Evolutionary conservation across 1,140 invertebrate genomes (phyloP).

Genomic region (Tyrophagus putrescentiae): DNA sequence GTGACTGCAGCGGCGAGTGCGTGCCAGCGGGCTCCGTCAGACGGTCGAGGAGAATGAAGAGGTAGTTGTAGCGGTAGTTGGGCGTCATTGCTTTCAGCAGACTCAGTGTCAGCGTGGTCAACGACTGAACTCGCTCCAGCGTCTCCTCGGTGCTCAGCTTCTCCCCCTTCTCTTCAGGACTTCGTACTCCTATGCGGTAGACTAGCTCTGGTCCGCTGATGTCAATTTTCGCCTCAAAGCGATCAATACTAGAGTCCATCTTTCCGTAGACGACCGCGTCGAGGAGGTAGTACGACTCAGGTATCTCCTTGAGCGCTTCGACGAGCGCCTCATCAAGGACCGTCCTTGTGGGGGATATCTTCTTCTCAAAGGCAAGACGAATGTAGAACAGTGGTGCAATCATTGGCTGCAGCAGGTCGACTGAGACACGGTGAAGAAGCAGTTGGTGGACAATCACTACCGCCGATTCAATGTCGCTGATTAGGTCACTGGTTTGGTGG

Average conservation of each 20-base stretch:
- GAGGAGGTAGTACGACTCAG: background rate
- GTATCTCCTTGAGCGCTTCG: background rate
- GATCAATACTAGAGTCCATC: background rate
- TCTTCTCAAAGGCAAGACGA: background rate
- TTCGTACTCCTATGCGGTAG: background rate
- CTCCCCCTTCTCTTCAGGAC: background rate
- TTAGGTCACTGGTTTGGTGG: background rate
- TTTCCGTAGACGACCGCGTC: background rate
- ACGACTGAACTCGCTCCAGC: background rate
- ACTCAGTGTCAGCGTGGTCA: background rate
- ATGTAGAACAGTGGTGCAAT: slow-evolving; percentile 1
- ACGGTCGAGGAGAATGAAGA: background rate
- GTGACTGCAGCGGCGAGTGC: background rate
- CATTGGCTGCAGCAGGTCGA: background rate
- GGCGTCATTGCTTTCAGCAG: background rate
- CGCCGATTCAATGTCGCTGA: background rate
- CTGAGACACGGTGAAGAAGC: background rate
- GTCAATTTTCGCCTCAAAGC: background rate
- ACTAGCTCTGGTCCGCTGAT: background rate
- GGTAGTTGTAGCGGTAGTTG: background rate
- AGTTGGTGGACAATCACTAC: background rate
- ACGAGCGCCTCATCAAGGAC: background rate
- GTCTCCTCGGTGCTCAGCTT: background rate
- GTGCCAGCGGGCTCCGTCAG: background rate
- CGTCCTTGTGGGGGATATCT: background rate